These are phyloP conservation scores for Osmoderma eremita DNA, from an alignment of 2,888 invertebrate genomes.

Conservation along the genomic window DNA sequence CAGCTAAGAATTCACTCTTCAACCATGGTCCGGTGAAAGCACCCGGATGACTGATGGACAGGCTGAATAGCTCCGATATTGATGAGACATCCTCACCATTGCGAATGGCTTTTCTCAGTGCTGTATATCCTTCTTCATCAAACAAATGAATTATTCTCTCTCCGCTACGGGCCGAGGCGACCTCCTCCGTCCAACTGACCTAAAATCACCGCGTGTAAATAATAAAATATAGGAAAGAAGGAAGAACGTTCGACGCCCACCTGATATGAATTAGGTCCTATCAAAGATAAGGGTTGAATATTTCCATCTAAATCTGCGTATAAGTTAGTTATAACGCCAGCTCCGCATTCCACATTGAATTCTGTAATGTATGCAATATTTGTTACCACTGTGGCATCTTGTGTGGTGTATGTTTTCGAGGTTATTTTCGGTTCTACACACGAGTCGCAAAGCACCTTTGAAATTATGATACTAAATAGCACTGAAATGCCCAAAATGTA, in stretches of 20 bases:
- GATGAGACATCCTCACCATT: constrained; percentile 74
- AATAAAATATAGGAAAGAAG: constrained; percentile 27
- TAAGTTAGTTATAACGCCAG: constrained; percentile 72
- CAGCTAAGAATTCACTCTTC: constrained; percentile 91
- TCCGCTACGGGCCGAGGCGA: constrained; percentile 83
- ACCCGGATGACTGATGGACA: constrained; percentile 78
- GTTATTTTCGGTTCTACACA: constrained; percentile 75
- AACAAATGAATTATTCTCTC: constrained; percentile 82
- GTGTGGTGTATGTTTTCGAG: constrained; percentile 87
- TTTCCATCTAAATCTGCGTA: constrained; percentile 92
- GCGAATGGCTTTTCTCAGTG: constrained; percentile 83
- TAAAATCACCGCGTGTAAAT: constrained; percentile 57
- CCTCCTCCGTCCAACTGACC: constrained; percentile 95
- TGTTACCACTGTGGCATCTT: constrained; percentile 91
- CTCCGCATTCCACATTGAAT: constrained; percentile 85
- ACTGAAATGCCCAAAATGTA: neutral
- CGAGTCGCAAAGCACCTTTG: constrained; percentile 56
- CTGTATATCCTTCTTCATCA: constrained; percentile 93
- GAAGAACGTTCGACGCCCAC: constrained; percentile 63
- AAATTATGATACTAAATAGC: constrained; percentile 40
- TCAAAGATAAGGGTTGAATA: constrained; percentile 83
- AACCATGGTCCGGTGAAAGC: constrained; percentile 93
- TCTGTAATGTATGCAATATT: constrained; percentile 92
- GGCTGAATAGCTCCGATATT: constrained; percentile 76
- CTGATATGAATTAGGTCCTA: constrained; percentile 85